Conservation (phyloP, 2,888 invertebrate genomes). For the Mycogona germanica region DNA sequence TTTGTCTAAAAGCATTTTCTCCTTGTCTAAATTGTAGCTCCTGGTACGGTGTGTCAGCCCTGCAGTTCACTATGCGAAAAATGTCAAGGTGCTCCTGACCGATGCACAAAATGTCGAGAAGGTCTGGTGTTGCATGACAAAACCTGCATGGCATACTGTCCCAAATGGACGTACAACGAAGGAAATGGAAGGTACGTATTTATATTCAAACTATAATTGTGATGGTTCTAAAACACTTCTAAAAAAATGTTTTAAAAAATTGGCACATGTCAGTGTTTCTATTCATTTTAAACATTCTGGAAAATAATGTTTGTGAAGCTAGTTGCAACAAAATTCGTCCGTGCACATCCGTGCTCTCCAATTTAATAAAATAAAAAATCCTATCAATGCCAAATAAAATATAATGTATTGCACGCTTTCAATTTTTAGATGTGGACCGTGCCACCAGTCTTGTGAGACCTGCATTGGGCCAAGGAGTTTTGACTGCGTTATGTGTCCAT, state of each 20-base stretch:
- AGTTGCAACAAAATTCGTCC: background rate
- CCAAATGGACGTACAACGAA: slow-evolving; percentile 66
- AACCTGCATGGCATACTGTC: slow-evolving; percentile 72
- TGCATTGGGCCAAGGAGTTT: slow-evolving; percentile 11
- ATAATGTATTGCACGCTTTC: background rate
- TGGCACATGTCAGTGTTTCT: no score
- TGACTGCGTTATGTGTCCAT: slow-evolving; percentile 19
- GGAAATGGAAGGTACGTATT: slow-evolving; percentile 61
- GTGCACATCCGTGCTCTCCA: background rate
- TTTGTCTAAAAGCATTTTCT: slow-evolving; percentile 10
- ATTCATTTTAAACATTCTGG: background rate
- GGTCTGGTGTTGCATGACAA: slow-evolving; percentile 70
- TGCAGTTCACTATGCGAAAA: slow-evolving; percentile 78
- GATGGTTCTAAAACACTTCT: no score
- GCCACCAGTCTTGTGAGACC: slow-evolving; percentile 10
- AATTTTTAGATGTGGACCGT: slow-evolving; percentile 6
- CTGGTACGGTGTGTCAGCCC: slow-evolving; percentile 60
- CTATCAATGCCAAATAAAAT: background rate
- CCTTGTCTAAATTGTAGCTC: slow-evolving; percentile 43
- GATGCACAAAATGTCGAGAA: slow-evolving; percentile 77
- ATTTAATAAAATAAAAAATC: background rate
- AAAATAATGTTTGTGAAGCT: background rate
- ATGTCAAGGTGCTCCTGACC: slow-evolving; percentile 67
- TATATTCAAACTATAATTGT: background rate
- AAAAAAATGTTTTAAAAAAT: no score